These are phyloP conservation scores for Acholoe squamosa DNA, from an alignment of 2,888 invertebrate genomes.

Conservation along the genomic window DNA sequence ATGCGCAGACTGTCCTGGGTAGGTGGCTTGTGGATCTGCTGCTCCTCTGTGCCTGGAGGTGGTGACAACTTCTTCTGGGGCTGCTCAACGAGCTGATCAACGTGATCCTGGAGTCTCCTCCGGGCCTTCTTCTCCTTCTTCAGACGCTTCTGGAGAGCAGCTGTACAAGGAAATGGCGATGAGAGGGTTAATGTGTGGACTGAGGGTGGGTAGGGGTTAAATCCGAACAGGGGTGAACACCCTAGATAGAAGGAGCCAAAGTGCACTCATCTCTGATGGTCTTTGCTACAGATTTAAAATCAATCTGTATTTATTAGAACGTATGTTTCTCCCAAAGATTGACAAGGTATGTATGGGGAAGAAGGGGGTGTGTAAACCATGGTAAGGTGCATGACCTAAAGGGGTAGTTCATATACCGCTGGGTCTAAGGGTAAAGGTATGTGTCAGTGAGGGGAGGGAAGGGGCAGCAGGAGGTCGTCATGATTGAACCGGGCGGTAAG, in stretches of 20 bases:
- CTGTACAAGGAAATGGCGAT: conserved; percentile 85
- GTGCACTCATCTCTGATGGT: too few relatives aligned
- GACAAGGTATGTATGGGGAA: too few relatives aligned
- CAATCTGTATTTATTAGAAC: too few relatives aligned
- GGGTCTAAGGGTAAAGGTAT: background rate
- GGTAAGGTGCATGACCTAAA: too few relatives aligned
- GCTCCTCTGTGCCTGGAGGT: background rate
- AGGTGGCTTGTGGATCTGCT: conserved; percentile 19
- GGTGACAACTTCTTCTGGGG: conserved; percentile 85
- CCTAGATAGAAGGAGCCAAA: too few relatives aligned
- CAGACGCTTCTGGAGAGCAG: conserved; percentile 93
- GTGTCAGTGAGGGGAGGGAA: background rate
- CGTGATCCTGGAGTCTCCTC: conserved; percentile 92
- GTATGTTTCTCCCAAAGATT: too few relatives aligned
- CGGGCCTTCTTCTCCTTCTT: conserved; percentile 93
- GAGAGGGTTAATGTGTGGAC: background rate
- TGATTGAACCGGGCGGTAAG: conserved; percentile 32
- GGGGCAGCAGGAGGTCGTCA: conserved; percentile 4
- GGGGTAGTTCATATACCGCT: background rate
- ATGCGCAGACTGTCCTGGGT: conserved; percentile 57
- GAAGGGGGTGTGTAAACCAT: too few relatives aligned
- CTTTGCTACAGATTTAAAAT: too few relatives aligned
- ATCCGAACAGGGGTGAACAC: too few relatives aligned
- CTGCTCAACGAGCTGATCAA: conserved; percentile 85
- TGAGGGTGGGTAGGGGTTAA: too few relatives aligned